A percentile compares a stretch with the other conserved stretches of the same genome.
Conservation (phyloP, 2,888 invertebrate species). For the Hololepta plana region DNA sequence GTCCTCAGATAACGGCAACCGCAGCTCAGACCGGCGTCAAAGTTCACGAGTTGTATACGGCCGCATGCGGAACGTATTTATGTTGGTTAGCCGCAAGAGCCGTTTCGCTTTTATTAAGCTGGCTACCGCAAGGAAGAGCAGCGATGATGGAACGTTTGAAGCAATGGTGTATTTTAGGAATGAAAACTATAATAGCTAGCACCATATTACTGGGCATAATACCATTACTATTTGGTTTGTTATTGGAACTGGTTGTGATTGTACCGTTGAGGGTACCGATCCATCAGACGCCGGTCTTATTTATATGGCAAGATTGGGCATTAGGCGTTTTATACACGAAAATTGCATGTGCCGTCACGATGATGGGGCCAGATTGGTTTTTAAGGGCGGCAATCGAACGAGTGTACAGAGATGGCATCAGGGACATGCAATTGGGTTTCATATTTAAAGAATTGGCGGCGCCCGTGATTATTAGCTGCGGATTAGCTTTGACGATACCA, state of each 20-base stretch:
- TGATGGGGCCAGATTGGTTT: conserved; percentile 98
- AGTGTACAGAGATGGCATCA: conserved; percentile 81
- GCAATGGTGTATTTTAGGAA: conserved; percentile 55
- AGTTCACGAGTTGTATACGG: conserved; percentile 92
- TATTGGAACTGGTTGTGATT: conserved; percentile 80
- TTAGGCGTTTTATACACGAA: conserved; percentile 94
- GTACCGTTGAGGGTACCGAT: conserved; percentile 85
- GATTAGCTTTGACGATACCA: conserved; percentile 81
- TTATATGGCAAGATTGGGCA: conserved; percentile 95
- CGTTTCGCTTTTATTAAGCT: conserved; percentile 61
- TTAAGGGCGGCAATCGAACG: conserved; percentile 81
- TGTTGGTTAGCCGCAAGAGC: conserved; percentile 87
- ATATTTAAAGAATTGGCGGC: conserved; percentile 73
- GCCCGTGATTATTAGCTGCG: conserved; percentile 77
- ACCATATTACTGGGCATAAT: conserved; percentile 72
- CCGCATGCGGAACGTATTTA: conserved; percentile 83
- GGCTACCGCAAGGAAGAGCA: conserved; percentile 77
- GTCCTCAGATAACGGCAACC: conserved; percentile 18
- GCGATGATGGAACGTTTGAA: conserved; percentile 52
- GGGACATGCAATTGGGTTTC: conserved; percentile 80
- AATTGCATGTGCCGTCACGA: conserved; percentile 86
- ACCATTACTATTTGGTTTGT: conserved; percentile 78
- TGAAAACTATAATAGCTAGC: conserved; percentile 60
- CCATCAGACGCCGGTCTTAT: conserved; percentile 76
- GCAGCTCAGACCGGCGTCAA: conserved; percentile 13